A percentile compares a stretch with the other conserved stretches of the same genome.
phyloP scores from a whole-genome alignment of 2,888 invertebrate genomes.

The Ditylenchus weischeri region DNA sequence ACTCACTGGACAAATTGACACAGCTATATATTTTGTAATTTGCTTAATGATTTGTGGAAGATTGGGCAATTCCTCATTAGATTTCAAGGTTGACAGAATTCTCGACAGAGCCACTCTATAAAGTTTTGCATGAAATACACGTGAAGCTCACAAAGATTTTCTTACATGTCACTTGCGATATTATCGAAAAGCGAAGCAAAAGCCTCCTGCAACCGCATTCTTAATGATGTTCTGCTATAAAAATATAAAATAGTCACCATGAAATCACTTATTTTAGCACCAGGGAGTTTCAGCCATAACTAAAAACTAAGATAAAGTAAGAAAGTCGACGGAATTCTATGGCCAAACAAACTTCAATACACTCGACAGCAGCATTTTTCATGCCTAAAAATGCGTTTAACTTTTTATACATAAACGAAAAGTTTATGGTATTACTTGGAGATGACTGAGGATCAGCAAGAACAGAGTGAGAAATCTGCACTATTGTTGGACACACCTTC shows the following conservation, averaged over 20 bases:
- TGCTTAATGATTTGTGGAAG: conserved; percentile 20
- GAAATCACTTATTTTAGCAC: conserved; percentile 27
- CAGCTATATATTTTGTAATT: conserved; percentile 18
- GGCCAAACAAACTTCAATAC: conserved; percentile 36
- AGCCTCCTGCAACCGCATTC: background rate
- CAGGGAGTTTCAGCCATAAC: conserved; percentile 49
- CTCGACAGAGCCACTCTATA: conserved; percentile 13
- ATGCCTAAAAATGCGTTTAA: conserved; percentile 8
- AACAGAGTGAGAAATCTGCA: conserved; percentile 41
- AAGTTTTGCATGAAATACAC: background rate
- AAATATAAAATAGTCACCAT: background rate
- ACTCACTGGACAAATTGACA: conserved; percentile 16
- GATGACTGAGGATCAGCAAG: conserved; percentile 39
- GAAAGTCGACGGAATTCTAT: too few relatives aligned
- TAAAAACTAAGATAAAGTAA: too few relatives aligned
- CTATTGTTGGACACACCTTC: conserved; percentile 25
- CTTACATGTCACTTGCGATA: conserved; percentile 25
- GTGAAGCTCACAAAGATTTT: background rate
- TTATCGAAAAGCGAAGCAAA: conserved; percentile 23
- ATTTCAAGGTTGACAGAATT: conserved; percentile 22
- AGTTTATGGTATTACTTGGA: conserved; percentile 25
- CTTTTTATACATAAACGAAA: too few relatives aligned
- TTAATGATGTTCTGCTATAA: too few relatives aligned
- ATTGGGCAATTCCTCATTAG: conserved; percentile 17
- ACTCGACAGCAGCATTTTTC: conserved; percentile 50